Conservation (phyloP, 2,113 vertebrate genomes). For the Saguinus imperator region DNA sequence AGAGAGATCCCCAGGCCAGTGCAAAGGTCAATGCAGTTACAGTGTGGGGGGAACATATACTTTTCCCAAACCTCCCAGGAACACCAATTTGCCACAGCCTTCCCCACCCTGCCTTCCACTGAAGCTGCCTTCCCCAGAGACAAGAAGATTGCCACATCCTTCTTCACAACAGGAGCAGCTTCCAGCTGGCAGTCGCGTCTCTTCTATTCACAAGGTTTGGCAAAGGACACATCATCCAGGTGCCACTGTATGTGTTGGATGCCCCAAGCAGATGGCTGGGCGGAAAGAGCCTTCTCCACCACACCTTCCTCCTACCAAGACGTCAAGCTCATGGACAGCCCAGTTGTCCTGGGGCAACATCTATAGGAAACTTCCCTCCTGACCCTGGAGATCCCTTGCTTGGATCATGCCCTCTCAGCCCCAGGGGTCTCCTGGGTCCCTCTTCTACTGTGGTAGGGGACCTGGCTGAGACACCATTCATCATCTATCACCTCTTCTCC, state of each 20-base stretch:
- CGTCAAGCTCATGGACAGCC: background rate
- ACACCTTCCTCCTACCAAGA: constrained; percentile 35
- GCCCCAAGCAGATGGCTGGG: constrained; percentile 77
- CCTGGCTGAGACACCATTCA: background rate
- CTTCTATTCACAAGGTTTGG: constrained; percentile 76
- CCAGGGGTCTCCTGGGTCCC: background rate
- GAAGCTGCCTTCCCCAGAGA: background rate
- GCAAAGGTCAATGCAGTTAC: background rate
- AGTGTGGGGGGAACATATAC: fast-evolving
- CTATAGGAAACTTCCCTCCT: background rate
- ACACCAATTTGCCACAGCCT: background rate
- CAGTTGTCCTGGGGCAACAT: background rate
- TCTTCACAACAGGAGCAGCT: constrained; percentile 26
- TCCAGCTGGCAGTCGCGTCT: constrained; percentile 31
- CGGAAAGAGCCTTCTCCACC: constrained; percentile 4
- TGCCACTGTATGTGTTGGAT: constrained; percentile 54
- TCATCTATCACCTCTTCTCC: background rate
- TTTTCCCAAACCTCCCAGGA: background rate
- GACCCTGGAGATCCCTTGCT: background rate
- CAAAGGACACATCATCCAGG: constrained; percentile 51
- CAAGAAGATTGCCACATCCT: background rate
- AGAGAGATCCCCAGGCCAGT: background rate
- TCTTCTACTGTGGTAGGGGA: background rate
- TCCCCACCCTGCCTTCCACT: background rate
- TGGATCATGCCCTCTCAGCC: background rate